Evolutionary conservation across 2,797 vertebrate genomes (phyloP).

Genomic region (Xyrichtys novacula): DNA sequence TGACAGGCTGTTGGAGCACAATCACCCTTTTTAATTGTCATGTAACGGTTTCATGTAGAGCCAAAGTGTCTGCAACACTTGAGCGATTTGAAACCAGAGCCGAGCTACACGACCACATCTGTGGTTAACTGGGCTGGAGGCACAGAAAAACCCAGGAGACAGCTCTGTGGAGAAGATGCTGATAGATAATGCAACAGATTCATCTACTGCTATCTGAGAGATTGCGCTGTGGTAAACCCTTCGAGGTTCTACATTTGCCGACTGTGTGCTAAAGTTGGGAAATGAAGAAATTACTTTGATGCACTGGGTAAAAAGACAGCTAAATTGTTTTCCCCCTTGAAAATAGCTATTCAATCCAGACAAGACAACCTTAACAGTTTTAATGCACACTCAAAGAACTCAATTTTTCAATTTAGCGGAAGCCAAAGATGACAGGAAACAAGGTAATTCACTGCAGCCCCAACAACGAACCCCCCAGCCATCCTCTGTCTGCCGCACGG

Average conservation of each 20-base stretch:
- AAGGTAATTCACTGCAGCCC: constrained; percentile 91
- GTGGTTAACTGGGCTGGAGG: constrained; percentile 60
- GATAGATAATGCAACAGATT: constrained; percentile 40
- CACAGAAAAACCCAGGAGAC: constrained; percentile 7
- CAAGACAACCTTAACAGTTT: constrained; percentile 84
- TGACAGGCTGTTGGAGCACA: constrained; percentile 77
- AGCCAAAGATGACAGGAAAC: constrained; percentile 94
- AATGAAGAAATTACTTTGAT: constrained; percentile 45
- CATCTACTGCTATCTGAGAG: constrained; percentile 33
- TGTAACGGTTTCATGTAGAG: constrained; percentile 80
- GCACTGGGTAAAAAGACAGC: constrained; percentile 43
- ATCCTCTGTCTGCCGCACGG: constrained; percentile 83
- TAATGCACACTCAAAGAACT: constrained; percentile 89
- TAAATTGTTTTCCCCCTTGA: constrained; percentile 71
- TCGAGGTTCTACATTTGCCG: neutral
- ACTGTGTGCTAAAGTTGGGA: neutral
- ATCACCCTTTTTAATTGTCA: constrained; percentile 76
- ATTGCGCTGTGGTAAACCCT: constrained; percentile 24
- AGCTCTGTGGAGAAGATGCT: constrained; percentile 27
- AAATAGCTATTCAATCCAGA: constrained; percentile 77
- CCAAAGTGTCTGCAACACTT: constrained; percentile 79
- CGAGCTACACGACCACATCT: constrained; percentile 69
- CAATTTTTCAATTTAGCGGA: constrained; percentile 95
- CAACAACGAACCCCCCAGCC: constrained; percentile 89
- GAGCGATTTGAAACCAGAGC: constrained; percentile 75